phyloP scores from a whole-genome alignment of 2,888 invertebrate genomes.

The Cephus rjabovi region DNA sequence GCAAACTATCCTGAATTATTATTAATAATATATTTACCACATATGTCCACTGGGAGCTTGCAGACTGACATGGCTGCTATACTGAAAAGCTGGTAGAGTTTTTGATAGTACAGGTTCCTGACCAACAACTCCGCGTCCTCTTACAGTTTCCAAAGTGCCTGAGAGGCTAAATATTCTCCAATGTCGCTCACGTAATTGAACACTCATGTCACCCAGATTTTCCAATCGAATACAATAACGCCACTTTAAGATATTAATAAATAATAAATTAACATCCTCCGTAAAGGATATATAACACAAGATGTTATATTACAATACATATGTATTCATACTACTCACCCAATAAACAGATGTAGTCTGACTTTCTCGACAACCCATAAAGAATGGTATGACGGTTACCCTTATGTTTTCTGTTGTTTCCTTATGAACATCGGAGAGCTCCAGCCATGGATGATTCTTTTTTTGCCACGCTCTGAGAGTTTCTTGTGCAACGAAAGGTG shows the following conservation, averaged over 20 bases:
- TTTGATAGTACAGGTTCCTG: constrained; percentile 95
- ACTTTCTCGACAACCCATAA: constrained; percentile 94
- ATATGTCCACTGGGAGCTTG: constrained; percentile 98
- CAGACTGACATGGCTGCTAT: constrained; percentile 95
- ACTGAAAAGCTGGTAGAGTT: constrained; percentile 94
- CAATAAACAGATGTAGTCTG: constrained; percentile 94
- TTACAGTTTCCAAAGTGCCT: constrained; percentile 92
- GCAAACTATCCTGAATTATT: constrained; percentile 2
- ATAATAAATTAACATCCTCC: constrained; percentile 10
- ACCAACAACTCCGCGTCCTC: constrained; percentile 97
- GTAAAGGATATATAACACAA: constrained; percentile 1
- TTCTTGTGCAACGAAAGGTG: constrained; percentile 89
- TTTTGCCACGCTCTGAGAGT: constrained; percentile 96
- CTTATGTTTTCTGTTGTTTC: constrained; percentile 97
- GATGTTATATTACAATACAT: neutral
- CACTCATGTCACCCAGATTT: constrained; percentile 89
- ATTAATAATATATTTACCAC: constrained; percentile 75
- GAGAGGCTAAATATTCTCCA: constrained; percentile 97
- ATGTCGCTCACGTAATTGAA: constrained; percentile 95
- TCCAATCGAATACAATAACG: constrained; percentile 97
- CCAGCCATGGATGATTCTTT: constrained; percentile 97
- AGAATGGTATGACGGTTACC: constrained; percentile 98
- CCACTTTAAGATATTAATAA: constrained; percentile 75
- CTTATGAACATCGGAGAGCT: constrained; percentile 95
- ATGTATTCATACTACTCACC: constrained; percentile 68